Evolutionary conservation across 2,888 invertebrate species (phyloP).

Genomic region (Hypercompe scribonia): DNA sequence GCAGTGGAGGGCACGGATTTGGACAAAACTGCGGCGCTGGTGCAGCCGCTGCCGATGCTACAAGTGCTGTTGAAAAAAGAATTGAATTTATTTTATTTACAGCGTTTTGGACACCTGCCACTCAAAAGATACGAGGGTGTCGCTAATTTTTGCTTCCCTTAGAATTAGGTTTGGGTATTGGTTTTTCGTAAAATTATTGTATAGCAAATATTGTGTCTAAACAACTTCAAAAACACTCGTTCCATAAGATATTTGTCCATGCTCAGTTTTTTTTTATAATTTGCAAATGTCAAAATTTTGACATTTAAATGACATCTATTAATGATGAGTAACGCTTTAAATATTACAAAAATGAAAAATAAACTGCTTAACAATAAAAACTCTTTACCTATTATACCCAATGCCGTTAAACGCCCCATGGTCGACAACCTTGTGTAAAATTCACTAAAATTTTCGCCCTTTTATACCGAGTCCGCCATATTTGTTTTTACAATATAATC

Average conservation of each 20-base stretch:
- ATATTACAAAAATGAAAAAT: background rate
- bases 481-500: conserved; percentile 10
- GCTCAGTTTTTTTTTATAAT: background rate
- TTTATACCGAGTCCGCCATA: conserved; percentile 32
- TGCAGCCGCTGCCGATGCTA: conserved; percentile 67
- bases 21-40: conserved; percentile 64
- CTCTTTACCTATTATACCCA: conserved; percentile 72
- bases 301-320: background rate
- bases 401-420: conserved; percentile 73
- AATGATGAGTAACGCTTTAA: background rate
- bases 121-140: background rate
- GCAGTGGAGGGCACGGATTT: conserved; percentile 33
- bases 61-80: conserved; percentile 59
- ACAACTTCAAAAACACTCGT: no score
- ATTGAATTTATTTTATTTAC: background rate
- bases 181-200: no score
- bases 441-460: conserved; percentile 4
- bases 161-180: no score
- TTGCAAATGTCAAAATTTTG: background rate
- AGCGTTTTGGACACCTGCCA: background rate
- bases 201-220: no score
- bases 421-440: conserved; percentile 60
- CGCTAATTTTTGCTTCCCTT: background rate
- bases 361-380: conserved; percentile 1
- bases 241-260: no score